Percentiles rank a stretch among this genome's conserved stretches.
Conservation (phyloP, 2,113 vertebrate species). For the Megaptera novaeangliae region DNA sequence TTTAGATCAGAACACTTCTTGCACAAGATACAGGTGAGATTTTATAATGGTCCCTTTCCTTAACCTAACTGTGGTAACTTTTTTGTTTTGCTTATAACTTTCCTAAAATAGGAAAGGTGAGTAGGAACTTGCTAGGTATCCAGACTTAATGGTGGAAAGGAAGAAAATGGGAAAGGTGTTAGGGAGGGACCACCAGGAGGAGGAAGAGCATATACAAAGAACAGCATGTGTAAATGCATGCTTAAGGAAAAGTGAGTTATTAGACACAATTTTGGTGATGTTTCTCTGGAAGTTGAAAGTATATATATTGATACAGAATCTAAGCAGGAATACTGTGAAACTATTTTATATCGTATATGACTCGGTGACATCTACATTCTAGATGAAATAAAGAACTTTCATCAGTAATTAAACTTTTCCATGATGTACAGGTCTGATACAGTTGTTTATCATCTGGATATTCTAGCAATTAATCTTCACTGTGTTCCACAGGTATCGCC, state of each 20-base stretch:
- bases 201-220: neutral
- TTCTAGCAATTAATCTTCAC: neutral
- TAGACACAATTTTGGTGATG: neutral
- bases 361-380: neutral
- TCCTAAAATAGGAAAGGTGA: neutral
- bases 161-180: neutral
- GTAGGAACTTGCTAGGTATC: neutral
- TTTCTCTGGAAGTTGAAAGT: neutral
- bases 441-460: neutral
- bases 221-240: neutral
- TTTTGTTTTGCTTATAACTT: neutral
- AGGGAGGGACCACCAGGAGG: neutral
- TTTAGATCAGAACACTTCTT: constrained; percentile 87
- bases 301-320: neutral
- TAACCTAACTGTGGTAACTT: neutral
- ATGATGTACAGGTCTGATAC: neutral
- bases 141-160: neutral
- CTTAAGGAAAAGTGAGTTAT: neutral
- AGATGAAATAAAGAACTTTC: neutral
- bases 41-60: neutral
- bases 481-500: neutral
- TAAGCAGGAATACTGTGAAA: neutral
- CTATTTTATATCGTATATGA: neutral
- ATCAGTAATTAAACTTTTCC: neutral
- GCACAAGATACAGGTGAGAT: constrained; percentile 92